Percentiles rank a stretch among this genome's conserved stretches.
Evolutionary conservation across 2,888 invertebrate species (phyloP).

Genomic region (Sminthurinus aureus): DNA sequence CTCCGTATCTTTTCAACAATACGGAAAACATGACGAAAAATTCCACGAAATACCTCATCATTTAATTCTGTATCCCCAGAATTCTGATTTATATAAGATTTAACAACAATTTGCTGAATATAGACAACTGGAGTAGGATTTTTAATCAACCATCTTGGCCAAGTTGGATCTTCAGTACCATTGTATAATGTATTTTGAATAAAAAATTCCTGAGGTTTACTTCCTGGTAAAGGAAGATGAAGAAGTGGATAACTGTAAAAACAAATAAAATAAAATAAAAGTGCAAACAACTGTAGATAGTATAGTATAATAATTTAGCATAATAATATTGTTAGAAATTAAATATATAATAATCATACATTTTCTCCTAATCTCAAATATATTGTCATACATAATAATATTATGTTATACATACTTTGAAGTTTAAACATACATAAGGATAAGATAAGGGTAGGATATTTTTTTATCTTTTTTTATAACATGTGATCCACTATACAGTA

Average conservation of each 20-base stretch:
- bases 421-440: too few species aligned
- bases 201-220: conserved; percentile 74
- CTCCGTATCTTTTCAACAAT: conserved; percentile 85
- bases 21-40: conserved; percentile 87
- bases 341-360: too few species aligned
- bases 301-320: background rate
- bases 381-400: too few species aligned
- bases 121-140: conserved; percentile 66
- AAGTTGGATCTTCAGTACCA: conserved; percentile 53
- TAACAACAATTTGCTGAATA: conserved; percentile 66
- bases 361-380: too few species aligned
- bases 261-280: conserved; percentile 42
- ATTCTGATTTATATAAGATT: conserved; percentile 87
- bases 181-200: conserved; percentile 54
- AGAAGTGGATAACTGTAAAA: conserved; percentile 79
- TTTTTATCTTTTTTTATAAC: too few species aligned
- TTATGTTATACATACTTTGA: too few species aligned
- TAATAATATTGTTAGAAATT: background rate
- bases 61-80: conserved; percentile 69
- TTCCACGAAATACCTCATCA: conserved; percentile 87
- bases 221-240: conserved; percentile 88
- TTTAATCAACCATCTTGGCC: conserved; percentile 62
- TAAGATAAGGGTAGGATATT: too few species aligned
- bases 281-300: background rate
- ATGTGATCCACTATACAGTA: too few species aligned